Evolutionary conservation across 1,140 invertebrate species (phyloP), one percentile per base, ranked within the genome.

Genomic region (Sinonovacula constricta): DNA sequence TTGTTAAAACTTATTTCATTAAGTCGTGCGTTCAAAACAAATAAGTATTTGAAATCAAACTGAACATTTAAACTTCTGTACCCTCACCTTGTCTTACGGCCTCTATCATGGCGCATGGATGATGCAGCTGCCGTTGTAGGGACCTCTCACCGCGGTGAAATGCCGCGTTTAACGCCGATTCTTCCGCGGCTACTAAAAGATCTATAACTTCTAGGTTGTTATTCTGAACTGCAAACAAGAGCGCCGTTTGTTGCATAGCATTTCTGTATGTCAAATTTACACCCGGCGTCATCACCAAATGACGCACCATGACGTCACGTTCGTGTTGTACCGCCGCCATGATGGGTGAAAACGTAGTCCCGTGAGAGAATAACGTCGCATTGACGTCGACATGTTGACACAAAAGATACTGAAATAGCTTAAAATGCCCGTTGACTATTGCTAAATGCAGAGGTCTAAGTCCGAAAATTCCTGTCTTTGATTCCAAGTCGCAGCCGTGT

Each of bases 41-140:
- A n/a, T n/a, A n/a, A n/a, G n/a, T n/a, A n/a, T n/a, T n/a, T n/a
- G n/a, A n/a, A n/a, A n/a, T n/a, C n/a, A n/a, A n/a, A n/a, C n/a
- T n/a, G n/a, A n/a, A n/a, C n/a, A n/a, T n/a, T n/a, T n/a, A n/a
- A 53, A 1, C 26, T 53, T 1, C 26, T 1, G n/a, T 28, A 7
- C 4, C 26, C 18, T 28, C 63, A 78, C 75, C 75, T 49, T 62
- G 66, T 68, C 70, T 68, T 7, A 78, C 30, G 30, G 75, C 57
- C 31, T 78, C 75, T 39, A 78, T 54, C 65, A 78, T 69, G 30
- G 75, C 75, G 54, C 75, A 69, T 5, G 75, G 75, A 54, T 78
- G 75, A 3, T 69, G 75, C 1, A 78, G 45, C 5, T 69, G 28
- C 34, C 31, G 31, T 3, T 24, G 14, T 18, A 54, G 33, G 15